Evolutionary conservation across 2,888 invertebrate species (phyloP).

Genomic region (Magallana nippona): DNA sequence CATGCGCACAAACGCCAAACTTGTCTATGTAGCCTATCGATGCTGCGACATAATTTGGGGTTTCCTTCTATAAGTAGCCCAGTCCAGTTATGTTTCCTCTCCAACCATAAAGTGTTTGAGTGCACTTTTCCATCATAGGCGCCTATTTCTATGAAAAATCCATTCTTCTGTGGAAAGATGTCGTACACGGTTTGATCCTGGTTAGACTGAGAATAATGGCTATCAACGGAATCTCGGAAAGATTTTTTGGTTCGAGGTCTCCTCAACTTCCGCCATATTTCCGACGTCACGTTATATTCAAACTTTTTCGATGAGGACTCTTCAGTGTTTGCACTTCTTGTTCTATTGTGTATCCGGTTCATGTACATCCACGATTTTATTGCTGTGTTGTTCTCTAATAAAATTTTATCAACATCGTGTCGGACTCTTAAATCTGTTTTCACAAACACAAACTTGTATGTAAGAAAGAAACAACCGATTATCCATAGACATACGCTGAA

Average conservation of each 20-base stretch:
- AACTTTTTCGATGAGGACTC: no score
- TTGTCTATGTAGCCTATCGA: conserved; percentile 13
- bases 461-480: no score
- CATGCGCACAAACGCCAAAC: conserved; percentile 41
- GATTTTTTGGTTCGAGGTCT: background rate
- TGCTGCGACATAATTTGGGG: background rate
- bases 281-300: background rate
- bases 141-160: conserved; percentile 35
- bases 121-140: conserved; percentile 21
- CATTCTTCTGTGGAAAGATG: conserved; percentile 34
- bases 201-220: conserved; percentile 12
- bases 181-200: conserved; percentile 20
- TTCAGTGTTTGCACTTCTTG: no score
- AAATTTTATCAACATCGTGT: no score
- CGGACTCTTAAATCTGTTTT: no score
- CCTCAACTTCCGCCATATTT: background rate
- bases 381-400: no score
- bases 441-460: no score
- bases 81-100: conserved; percentile 36
- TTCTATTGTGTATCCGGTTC: no score
- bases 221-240: background rate
- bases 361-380: no score
- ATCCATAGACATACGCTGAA: no score
- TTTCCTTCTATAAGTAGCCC: conserved; percentile 35
- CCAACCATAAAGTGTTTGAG: conserved; percentile 42